A percentile compares a stretch with the other conserved stretches of the same genome.
Evolutionary conservation across 2,797 vertebrate species (phyloP).

Genomic region (Ctenopoma multispine): DNA sequence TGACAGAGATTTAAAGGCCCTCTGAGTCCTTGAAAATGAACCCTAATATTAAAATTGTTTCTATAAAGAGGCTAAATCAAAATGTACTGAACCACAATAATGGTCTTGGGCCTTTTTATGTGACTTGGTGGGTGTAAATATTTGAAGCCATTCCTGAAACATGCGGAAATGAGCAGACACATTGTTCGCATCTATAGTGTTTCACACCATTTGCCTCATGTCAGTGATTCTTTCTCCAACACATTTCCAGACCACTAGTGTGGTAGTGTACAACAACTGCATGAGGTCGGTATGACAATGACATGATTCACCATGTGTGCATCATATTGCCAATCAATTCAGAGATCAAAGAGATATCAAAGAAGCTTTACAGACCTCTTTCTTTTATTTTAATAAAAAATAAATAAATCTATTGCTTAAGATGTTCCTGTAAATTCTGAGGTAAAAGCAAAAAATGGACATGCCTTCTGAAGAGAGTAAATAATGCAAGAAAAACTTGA

Average conservation of each 20-base stretch:
- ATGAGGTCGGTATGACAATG: constrained; percentile 22
- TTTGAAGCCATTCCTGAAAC: constrained; percentile 37
- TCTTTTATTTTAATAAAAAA: constrained; percentile 32
- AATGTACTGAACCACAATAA: constrained; percentile 41
- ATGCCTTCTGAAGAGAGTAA: not conserved
- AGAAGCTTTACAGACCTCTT: not conserved
- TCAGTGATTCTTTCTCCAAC: constrained; percentile 29
- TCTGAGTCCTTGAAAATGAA: constrained; percentile 23
- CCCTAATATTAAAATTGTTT: constrained; percentile 46
- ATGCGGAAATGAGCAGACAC: constrained; percentile 31
- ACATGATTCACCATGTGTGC: constrained; percentile 52
- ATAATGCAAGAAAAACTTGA: constrained; percentile 37
- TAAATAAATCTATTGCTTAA: constrained; percentile 9
- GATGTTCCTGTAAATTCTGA: constrained; percentile 17
- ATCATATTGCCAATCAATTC: constrained; percentile 30
- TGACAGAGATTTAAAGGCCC: constrained; percentile 36
- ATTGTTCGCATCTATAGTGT: constrained; percentile 44
- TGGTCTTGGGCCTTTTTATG: constrained; percentile 30
- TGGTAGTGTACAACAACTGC: constrained; percentile 18
- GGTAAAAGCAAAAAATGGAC: not conserved
- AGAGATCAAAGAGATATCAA: constrained; percentile 34
- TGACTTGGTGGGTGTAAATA: constrained; percentile 27
- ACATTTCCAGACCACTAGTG: constrained; percentile 43
- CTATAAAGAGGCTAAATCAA: constrained; percentile 35
- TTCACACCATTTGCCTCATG: constrained; percentile 51